Evolutionary conservation across 2,888 invertebrate genomes (phyloP), one percentile per base, ranked within the genome.

Genomic region (Zhuqinia jingwanae): DNA sequence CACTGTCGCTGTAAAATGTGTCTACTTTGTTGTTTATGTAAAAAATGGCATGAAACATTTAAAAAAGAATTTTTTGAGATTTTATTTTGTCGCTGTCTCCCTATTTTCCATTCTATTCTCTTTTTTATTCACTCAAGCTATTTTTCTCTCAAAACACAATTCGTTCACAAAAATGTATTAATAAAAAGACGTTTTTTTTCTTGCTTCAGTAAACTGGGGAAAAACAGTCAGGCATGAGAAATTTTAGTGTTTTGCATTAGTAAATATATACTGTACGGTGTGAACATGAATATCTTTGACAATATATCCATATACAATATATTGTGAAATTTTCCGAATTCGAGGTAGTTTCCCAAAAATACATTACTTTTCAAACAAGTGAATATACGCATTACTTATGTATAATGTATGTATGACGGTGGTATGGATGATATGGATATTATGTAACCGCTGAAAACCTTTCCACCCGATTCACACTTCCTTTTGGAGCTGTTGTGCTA

Each of bases 201-300:
- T 77, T 68, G 78, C 68, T 84, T 68, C 68, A 78, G 70, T 42
- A 68, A 77, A 84, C 84, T 45, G 22, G 22, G 25, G n/a, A 78
- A 53, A 84, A 45, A 84, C 78, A 47, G 60, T 63, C 78, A 78
- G 70, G 84, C 77, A 84, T 70, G 78, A 45, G 36, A 82, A 83
- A 65, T 73, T 81, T 75, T 63, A 45, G n/a, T 50, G 75, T 63
- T 42, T 82, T 73, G 15, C 36, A 36, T 6, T 36, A 36, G 8
- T 36, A 36, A 36, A 36, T 36, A 36, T n/a, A n/a, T n/a, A n/a
- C n/a, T n/a, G n/a, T n/a, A n/a, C n/a, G n/a, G 50, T 77, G 75
- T 50, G 30, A 20, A 68, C 60, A 42, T 22, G 47, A 47, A n/a
- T 25, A 22, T 13, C 36, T 27, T 63, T 63, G 63, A 78, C 78